Conservation (phyloP, 2,113 vertebrate genomes). For the Brachyistius frenatus region DNA sequence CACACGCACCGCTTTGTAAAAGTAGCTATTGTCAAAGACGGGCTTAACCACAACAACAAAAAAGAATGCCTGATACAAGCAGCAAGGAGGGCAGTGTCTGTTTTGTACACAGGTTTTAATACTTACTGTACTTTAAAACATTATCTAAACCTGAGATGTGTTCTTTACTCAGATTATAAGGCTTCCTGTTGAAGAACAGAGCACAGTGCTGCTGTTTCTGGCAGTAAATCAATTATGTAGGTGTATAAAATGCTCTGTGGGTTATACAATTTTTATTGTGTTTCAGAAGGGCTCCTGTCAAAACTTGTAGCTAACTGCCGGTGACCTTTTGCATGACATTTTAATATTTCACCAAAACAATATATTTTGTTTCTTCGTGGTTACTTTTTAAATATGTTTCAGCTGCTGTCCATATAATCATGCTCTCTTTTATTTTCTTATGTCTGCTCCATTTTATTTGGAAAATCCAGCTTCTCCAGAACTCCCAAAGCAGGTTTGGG, state of each 20-base stretch:
- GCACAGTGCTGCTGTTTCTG: background rate
- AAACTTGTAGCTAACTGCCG: constrained; percentile 6
- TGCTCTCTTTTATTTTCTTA: background rate
- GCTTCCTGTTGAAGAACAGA: constrained; percentile 37
- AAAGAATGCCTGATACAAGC: constrained; percentile 17
- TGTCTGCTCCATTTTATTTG: background rate
- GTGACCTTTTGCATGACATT: constrained; percentile 39
- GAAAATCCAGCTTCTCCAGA: constrained; percentile 29
- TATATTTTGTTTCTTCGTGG: background rate
- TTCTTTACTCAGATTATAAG: constrained; percentile 53
- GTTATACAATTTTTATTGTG: constrained; percentile 16
- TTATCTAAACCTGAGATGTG: constrained; percentile 36
- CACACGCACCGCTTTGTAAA: constrained; percentile 32
- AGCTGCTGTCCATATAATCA: background rate
- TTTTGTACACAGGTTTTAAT: constrained; percentile 35
- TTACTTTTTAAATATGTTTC: background rate
- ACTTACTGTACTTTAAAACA: constrained; percentile 2
- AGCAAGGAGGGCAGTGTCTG: constrained; percentile 23
- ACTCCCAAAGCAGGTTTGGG: constrained; percentile 72
- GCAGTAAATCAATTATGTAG: constrained; percentile 25
- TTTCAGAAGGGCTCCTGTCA: constrained; percentile 7
- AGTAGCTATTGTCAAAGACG: constrained; percentile 29
- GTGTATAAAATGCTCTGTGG: background rate
- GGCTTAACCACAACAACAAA: constrained; percentile 50
- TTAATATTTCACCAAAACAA: constrained; percentile 16